Base-by-base conservation (phyloP, 2,113 vertebrate genomes). In the Pandion haliaetus region DNA sequence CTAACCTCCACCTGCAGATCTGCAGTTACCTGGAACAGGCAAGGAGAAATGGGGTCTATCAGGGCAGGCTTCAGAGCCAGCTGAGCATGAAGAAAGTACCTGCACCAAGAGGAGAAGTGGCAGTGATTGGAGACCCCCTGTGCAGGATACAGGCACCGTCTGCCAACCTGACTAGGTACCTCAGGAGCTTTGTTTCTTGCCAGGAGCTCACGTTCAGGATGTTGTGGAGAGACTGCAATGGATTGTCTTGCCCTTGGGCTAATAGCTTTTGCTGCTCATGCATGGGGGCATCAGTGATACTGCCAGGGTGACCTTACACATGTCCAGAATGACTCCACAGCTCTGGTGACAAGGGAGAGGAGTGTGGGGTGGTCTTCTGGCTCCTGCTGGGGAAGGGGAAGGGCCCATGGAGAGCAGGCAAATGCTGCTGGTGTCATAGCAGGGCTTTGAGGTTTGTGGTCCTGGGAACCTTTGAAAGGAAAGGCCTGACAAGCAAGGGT, bases 271-370 rank as follows among this genome's bases (percentile, higher is more conserved):
- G 14, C 63, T 57, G 49, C 50, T 89, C 2, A 0, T 14, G 57
- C 42, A 4, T 1, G 17, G 6, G 15, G 31, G 14, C 14, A 25
- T 17, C 5, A 5, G 32, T 1, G 9, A 19, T 5, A 2, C 32
- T 31, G 58, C 45, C 18, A 5, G 17, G 10, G 19, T 69, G 47
- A 50, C 38, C 1, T 1, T 10, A 14, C 0, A 0, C 3, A 2
- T 6, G 9, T 11, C 70, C 73, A 67, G 38, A 55, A 40, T 7
- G 8, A 38, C 14, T 63, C 17, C 52, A 63, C 52, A 61, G 45
- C 44, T 49, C 26, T 23, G 15, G 5, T 25, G 45, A 49, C 2
- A 21, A 54, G 25, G 36, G 9, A n/a, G 26, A 19, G 47, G 44
- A 32, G 31, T 24, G 4, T 1, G 2, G 12, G 2, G 38, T 19